Conservation (phyloP, 2,113 vertebrate species). For the Psilopogon haemacephalus region DNA sequence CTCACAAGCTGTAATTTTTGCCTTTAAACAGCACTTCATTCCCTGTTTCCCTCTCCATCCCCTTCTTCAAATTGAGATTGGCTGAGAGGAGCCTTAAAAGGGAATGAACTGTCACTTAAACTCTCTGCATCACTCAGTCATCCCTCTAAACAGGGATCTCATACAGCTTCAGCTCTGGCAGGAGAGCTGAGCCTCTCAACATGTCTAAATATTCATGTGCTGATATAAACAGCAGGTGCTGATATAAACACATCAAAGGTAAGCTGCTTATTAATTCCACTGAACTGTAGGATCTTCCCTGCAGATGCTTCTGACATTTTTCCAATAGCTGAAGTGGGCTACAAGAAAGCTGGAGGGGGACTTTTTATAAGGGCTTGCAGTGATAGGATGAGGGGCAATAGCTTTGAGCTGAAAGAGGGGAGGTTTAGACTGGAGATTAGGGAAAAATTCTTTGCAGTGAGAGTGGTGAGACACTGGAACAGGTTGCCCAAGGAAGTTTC, state of each 20-base stretch:
- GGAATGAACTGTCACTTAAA: slow-evolving; percentile 49
- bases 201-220: neutral
- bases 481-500: too few species aligned
- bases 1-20: slow-evolving; percentile 1
- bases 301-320: neutral
- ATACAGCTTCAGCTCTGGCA: neutral
- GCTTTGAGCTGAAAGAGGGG: too few species aligned
- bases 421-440: too few species aligned
- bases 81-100: slow-evolving; percentile 1
- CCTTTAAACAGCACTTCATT: neutral
- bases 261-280: neutral
- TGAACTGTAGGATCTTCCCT: neutral
- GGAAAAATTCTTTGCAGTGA: too few species aligned
- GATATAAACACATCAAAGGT: neutral
- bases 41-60: slow-evolving; percentile 14
- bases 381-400: too few species aligned
- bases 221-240: neutral
- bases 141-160: slow-evolving; percentile 17
- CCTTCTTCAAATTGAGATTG: slow-evolving; percentile 32
- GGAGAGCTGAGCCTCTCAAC: neutral
- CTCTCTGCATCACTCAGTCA: slow-evolving; percentile 38
- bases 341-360: too few species aligned
- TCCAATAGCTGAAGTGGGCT: neutral
- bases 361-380: too few species aligned
- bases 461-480: too few species aligned